These are phyloP conservation scores for Phylloscopus trochilus DNA, from an alignment of 2,113 vertebrate genomes.

Conservation along the genomic window DNA sequence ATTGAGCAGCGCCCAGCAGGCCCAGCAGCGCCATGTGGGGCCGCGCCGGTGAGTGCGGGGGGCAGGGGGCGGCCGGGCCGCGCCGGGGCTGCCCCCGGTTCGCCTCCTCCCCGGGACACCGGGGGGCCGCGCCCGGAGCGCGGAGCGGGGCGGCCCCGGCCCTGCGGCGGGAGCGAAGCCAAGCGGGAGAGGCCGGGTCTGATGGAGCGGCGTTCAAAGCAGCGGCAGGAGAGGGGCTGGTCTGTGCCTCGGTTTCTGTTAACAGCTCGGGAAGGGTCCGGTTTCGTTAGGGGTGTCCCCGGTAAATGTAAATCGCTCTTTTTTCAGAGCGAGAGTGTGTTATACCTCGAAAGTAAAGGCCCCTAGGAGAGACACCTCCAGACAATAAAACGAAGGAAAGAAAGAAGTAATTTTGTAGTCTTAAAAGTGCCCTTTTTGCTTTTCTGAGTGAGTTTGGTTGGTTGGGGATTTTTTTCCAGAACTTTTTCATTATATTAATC, in stretches of 20 bases:
- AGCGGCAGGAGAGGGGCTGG: rapidly evolving
- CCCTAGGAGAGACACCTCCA: background rate
- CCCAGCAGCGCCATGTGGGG: background rate
- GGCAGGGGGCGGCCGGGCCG: too few relatives aligned
- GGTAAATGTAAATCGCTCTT: rapidly evolving
- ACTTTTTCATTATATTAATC: background rate
- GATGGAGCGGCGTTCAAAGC: rapidly evolving
- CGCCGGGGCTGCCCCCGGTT: background rate
- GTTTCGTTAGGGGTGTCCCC: rapidly evolving
- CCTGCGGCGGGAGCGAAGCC: background rate
- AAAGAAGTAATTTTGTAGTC: rapidly evolving
- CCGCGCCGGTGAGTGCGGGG: background rate
- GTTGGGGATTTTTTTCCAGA: background rate
- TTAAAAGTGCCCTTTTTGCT: background rate
- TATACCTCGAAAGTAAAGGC: background rate
- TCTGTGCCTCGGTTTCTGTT: too few relatives aligned
- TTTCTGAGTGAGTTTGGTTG: background rate
- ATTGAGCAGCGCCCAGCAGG: background rate
- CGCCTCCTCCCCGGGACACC: too few relatives aligned
- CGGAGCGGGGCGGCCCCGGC: too few relatives aligned
- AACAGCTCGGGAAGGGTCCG: too few relatives aligned
- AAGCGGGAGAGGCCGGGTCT: rapidly evolving
- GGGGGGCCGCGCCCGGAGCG: background rate
- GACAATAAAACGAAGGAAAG: too few relatives aligned
- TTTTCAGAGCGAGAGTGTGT: background rate